phyloP scores from a whole-genome alignment of 2,113 vertebrate species.

The Sapajus apella region DNA sequence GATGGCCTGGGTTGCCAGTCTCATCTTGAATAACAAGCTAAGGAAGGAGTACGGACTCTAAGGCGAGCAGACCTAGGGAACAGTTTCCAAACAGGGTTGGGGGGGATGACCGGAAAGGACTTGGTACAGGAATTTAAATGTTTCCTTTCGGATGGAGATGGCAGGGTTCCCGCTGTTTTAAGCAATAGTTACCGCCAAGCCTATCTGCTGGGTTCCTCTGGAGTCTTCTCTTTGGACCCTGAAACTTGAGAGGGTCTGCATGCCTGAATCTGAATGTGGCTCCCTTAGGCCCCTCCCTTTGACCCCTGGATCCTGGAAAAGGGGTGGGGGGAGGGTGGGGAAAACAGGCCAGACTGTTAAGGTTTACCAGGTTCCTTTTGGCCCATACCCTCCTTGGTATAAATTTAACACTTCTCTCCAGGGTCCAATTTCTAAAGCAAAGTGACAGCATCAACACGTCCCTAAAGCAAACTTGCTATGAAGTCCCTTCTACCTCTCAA shows the following conservation, averaged over 20 bases:
- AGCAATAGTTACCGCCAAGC: not conserved
- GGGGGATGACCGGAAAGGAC: conserved; percentile 54
- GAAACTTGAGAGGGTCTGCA: conserved; percentile 63
- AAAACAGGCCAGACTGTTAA: not conserved
- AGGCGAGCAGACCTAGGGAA: not conserved
- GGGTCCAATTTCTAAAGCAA: not conserved
- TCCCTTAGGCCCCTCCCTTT: conserved; percentile 11
- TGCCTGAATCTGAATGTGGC: conserved; percentile 70
- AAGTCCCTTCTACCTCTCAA: not conserved
- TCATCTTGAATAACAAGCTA: not conserved
- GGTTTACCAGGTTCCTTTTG: not conserved
- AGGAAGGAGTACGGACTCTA: not conserved
- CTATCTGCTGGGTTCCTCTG: not conserved
- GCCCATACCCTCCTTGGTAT: not conserved
- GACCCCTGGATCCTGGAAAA: not conserved
- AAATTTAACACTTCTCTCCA: not conserved
- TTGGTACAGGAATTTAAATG: conserved; percentile 53
- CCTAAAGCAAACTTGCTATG: not conserved
- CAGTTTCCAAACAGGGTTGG: not conserved
- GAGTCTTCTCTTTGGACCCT: conserved; percentile 27
- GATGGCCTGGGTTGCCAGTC: not conserved
- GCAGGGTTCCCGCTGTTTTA: not conserved
- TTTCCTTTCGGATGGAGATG: conserved; percentile 76
- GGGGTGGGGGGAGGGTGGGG: conserved; percentile 7
- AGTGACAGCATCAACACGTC: not conserved